Evolutionary conservation across 2,797 vertebrate genomes (phyloP).

Genomic region (Percopsis omiscomaycus): DNA sequence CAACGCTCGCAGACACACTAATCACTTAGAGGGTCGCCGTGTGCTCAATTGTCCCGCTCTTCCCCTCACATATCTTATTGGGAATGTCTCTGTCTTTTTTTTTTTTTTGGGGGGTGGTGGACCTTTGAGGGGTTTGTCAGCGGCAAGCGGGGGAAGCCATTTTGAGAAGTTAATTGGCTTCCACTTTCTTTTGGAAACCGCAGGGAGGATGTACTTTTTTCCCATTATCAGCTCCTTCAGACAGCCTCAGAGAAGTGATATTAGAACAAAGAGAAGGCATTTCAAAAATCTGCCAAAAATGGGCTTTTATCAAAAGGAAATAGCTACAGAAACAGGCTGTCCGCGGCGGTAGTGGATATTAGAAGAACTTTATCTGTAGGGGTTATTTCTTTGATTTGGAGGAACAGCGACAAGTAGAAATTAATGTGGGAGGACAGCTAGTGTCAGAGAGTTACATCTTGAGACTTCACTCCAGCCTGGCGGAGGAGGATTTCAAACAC

Average conservation of each 20-base stretch:
- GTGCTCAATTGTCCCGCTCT: constrained; percentile 53
- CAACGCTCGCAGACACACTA: constrained; percentile 50
- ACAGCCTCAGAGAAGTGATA: constrained; percentile 39
- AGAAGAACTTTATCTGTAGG: constrained; percentile 41
- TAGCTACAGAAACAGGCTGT: constrained; percentile 48
- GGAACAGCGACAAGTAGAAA: constrained; percentile 24
- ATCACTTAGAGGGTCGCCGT: constrained; percentile 59
- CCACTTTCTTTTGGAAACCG: constrained; percentile 49
- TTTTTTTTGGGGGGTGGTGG: not conserved
- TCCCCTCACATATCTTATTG: constrained; percentile 41
- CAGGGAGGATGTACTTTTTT: constrained; percentile 41
- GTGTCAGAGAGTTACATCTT: constrained; percentile 20
- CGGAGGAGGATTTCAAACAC: constrained; percentile 31
- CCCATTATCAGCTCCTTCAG: constrained; percentile 41
- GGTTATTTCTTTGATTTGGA: constrained; percentile 43
- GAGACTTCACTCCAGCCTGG: constrained; percentile 31
- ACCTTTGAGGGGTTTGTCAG: constrained; percentile 54
- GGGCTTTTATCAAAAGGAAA: constrained; percentile 41
- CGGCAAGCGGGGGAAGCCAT: constrained; percentile 51
- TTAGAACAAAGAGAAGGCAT: constrained; percentile 45
- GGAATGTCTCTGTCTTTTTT: constrained; percentile 52
- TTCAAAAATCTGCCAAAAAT: constrained; percentile 35
- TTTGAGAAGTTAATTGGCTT: constrained; percentile 73
- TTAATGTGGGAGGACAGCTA: constrained; percentile 29
- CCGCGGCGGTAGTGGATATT: constrained; percentile 36